Evolutionary conservation across 1,140 invertebrate species (phyloP), one percentile per base, ranked within the genome.

Genomic region (Nilaparvata lugens): DNA sequence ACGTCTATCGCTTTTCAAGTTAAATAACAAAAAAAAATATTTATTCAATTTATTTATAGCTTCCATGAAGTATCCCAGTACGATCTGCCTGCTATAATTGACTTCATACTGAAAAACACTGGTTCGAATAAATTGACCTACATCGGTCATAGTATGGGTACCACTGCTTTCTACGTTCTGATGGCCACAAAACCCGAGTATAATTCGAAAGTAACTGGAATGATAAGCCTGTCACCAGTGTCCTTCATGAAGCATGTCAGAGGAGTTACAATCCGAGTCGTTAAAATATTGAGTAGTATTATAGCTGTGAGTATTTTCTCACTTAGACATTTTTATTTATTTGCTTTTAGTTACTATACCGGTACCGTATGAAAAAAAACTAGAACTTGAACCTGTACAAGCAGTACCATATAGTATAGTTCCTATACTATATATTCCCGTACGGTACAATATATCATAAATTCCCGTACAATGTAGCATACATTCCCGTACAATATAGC

Each of bases 131-230:
- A 77, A 59, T 53, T 87, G 0, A 72, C 70, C 62, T 86, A 83
- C 66, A 51, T 78, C 0, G 78, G 72, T 1, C 81, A 85, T 70
- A 85, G 83, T 1, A 83, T 86, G 71, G 85, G 84, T 9, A 79
- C 79, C 1, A 76, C 75, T 4, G 70, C 72, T 43, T 75, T 76
- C 24, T 78, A 78, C 45, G 77, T 76, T 4, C 69, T 80, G 68
- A 63, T 78, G 52, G 76, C 77, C n/a, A 72, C 74, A 52, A 71
- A 72, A 40, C 79, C 81, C 0, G 74, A 82, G 38, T 80, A 80
- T 58, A 79, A 80, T 62, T 62, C 73, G 1, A 80, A 78, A 68
- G 70, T 81, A 11, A 64, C 40, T n/a, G 55, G 64, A 0, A 62
- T 66, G 52, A 67, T 79, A 52, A 74, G 74, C 2, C 60, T 81